These are phyloP conservation scores for Chrysolina americana DNA, from an alignment of 2,888 invertebrate species.

Conservation along the genomic window DNA sequence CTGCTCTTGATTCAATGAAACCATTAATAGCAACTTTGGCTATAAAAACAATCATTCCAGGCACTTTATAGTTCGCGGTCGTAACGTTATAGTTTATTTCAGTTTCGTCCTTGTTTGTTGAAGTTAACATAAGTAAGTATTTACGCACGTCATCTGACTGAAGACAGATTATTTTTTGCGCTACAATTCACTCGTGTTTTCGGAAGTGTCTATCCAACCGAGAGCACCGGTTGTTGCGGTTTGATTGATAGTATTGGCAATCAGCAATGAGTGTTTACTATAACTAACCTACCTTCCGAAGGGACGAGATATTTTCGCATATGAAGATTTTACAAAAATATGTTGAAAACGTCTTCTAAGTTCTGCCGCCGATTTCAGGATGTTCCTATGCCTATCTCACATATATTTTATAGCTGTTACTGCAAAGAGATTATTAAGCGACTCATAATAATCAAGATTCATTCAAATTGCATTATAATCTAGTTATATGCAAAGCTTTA, in stretches of 20 bases:
- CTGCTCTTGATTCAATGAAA: neutral
- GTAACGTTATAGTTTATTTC: slow-evolving; percentile 16
- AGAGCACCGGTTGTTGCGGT: neutral
- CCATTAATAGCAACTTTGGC: neutral
- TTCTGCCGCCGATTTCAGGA: too few species aligned
- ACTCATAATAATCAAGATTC: too few species aligned
- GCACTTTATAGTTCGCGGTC: slow-evolving; percentile 6
- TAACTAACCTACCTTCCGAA: too few species aligned
- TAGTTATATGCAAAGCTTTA: too few species aligned
- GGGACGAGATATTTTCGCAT: too few species aligned
- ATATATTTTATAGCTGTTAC: too few species aligned
- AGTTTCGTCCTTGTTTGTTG: slow-evolving; percentile 10
- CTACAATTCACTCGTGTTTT: neutral
- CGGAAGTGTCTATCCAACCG: slow-evolving; percentile 15
- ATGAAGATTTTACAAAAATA: too few species aligned
- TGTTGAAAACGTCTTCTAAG: too few species aligned
- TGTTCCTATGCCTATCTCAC: too few species aligned
- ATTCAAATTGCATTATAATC: too few species aligned
- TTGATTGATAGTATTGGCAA: neutral
- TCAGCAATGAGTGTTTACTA: too few species aligned
- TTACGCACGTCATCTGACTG: slow-evolving; percentile 13
- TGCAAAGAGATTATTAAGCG: too few species aligned
- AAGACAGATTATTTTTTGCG: slow-evolving; percentile 18
- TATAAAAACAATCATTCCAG: slow-evolving; percentile 18
- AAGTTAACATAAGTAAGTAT: slow-evolving; percentile 17